Evolutionary conservation across 2,113 vertebrate species (phyloP).

Genomic region (Rousettus leschenaultii): DNA sequence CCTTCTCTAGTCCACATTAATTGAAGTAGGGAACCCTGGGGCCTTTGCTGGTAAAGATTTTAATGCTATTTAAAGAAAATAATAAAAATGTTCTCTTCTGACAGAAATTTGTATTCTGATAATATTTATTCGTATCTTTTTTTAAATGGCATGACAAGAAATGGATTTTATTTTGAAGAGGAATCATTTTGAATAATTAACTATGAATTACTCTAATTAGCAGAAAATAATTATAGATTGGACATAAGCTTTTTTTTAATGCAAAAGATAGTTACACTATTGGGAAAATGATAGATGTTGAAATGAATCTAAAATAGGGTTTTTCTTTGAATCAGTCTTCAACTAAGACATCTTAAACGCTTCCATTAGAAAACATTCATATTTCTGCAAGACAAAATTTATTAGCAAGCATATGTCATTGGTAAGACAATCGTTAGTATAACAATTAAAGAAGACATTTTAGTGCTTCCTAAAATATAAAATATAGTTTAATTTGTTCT

Average conservation of each 20-base stretch:
- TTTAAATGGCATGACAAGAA: conserved; percentile 82
- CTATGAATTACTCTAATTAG: conserved; percentile 90
- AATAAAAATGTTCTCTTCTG: conserved; percentile 60
- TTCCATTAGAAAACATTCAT: conserved; percentile 78
- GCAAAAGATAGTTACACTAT: conserved; percentile 75
- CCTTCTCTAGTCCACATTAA: conserved; percentile 29
- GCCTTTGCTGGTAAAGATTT: conserved; percentile 61
- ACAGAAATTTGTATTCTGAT: conserved; percentile 76
- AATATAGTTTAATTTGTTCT: conserved; percentile 57
- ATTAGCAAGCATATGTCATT: conserved; percentile 74
- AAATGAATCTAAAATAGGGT: conserved; percentile 77
- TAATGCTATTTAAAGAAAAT: conserved; percentile 74
- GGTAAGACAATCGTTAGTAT: conserved; percentile 74
- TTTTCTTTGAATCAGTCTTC: conserved; percentile 77
- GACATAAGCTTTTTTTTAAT: conserved; percentile 77
- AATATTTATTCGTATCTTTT: conserved; percentile 80
- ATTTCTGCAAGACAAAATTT: conserved; percentile 79
- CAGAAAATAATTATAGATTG: conserved; percentile 91
- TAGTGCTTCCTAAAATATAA: conserved; percentile 65
- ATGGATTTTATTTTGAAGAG: conserved; percentile 82
- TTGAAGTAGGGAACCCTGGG: conserved; percentile 24
- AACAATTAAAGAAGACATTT: conserved; percentile 77
- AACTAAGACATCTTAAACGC: conserved; percentile 77
- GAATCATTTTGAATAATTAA: conserved; percentile 88
- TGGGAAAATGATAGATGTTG: conserved; percentile 81